phyloP scores from a whole-genome alignment of 1,140 invertebrate genomes.

The Alviniconcha marisindica region DNA sequence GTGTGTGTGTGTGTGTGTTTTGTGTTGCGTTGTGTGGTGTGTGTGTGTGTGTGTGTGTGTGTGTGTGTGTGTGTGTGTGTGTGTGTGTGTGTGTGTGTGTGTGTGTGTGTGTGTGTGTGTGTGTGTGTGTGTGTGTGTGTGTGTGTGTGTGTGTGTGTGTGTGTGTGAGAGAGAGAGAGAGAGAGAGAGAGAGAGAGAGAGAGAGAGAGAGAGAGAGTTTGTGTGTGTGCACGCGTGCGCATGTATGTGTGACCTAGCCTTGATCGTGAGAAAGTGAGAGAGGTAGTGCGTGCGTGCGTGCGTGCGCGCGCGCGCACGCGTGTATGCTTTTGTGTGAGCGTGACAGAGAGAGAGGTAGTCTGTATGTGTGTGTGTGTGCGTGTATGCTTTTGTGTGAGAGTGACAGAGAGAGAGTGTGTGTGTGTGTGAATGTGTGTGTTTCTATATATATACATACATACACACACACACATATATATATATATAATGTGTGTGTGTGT shows the following conservation, averaged over 20 bases:
- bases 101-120: slow-evolving; percentile 1
- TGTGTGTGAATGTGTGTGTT: too few relatives aligned
- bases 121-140: too few relatives aligned
- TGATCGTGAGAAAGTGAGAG: not conserved
- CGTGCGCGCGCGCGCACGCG: not conserved
- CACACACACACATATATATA: too few relatives aligned
- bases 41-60: not conserved
- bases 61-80: slow-evolving; percentile 12
- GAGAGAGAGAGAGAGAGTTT: too few relatives aligned
- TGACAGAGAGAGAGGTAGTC: not conserved
- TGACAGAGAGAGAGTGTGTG: not conserved
- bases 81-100: not conserved
- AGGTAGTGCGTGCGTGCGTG: slow-evolving; percentile 9
- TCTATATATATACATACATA: too few relatives aligned
- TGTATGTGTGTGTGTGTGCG: slow-evolving; percentile 2
- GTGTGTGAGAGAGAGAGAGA: too few relatives aligned
- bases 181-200: too few relatives aligned
- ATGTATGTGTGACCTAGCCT: not conserved
- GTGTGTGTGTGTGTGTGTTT: too few relatives aligned
- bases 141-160: slow-evolving; percentile 25
- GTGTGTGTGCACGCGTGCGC: not conserved
- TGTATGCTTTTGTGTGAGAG: not conserved
- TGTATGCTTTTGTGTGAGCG: not conserved
- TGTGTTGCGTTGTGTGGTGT: not conserved
- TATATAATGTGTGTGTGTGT: too few relatives aligned